Conservation (phyloP, 2,888 invertebrate genomes). For the Acronicta leporina region DNA sequence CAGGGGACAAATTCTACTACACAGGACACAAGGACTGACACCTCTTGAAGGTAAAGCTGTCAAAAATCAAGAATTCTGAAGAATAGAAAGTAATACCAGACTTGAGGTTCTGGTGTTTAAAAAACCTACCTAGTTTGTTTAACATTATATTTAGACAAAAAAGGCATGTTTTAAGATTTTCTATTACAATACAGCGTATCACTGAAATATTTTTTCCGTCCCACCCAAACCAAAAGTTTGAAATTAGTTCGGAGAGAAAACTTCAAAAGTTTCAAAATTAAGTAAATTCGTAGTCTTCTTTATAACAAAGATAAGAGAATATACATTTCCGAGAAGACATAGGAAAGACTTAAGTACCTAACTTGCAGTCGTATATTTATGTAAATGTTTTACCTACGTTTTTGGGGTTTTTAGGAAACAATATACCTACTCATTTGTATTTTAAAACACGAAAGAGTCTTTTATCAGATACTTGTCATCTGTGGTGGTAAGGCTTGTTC, state of each 20-base stretch:
- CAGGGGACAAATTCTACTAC: too few relatives aligned
- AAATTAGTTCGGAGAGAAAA: constrained; percentile 37
- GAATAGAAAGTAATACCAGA: too few relatives aligned
- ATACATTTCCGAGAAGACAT: constrained; percentile 42
- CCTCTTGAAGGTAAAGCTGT: too few relatives aligned
- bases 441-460: background rate
- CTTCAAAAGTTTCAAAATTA: constrained; percentile 48
- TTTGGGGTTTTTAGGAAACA: constrained; percentile 16
- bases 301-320: constrained; percentile 46
- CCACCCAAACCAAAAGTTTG: constrained; percentile 34
- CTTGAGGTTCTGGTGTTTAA: too few relatives aligned
- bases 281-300: constrained; percentile 47
- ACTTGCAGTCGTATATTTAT: constrained; percentile 36
- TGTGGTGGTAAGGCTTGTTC: too few relatives aligned
- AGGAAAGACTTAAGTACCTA: constrained; percentile 43
- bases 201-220: constrained; percentile 23
- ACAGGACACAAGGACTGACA: too few relatives aligned
- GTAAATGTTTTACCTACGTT: constrained; percentile 24
- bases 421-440: background rate
- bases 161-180: too few relatives aligned
- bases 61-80: too few relatives aligned
- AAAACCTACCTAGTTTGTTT: too few relatives aligned
- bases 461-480: too few relatives aligned
- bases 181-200: too few relatives aligned
- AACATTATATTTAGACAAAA: too few relatives aligned